Percentiles rank a stretch among this genome's conserved stretches.
Conservation (phyloP, 2,797 vertebrate genomes). For the Oreonectes daqikongensis region DNA sequence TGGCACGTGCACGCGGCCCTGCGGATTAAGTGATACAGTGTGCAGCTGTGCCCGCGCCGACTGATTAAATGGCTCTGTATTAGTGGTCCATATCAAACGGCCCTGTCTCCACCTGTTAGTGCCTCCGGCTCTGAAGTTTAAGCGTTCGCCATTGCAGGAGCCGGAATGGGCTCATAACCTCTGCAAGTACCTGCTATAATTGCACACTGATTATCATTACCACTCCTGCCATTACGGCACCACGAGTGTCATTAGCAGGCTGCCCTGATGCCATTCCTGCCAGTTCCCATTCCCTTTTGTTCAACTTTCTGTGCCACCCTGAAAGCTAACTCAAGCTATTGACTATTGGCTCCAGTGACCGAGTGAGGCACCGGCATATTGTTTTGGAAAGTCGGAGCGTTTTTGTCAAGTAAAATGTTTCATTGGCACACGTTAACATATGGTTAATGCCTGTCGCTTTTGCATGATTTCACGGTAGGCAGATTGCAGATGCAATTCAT, state of each 20-base stretch:
- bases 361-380: not conserved
- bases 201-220: constrained; percentile 71
- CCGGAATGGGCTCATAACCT: constrained; percentile 73
- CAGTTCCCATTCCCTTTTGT: constrained; percentile 26
- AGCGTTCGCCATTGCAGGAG: constrained; percentile 63
- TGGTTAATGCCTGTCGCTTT: constrained; percentile 16
- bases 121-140: constrained; percentile 62
- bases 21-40: constrained; percentile 37
- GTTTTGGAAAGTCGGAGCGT: not conserved
- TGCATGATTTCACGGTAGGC: constrained; percentile 8
- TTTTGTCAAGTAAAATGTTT: constrained; percentile 9
- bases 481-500: constrained; percentile 9
- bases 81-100: constrained; percentile 49
- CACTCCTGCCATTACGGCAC: constrained; percentile 66
- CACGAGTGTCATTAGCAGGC: constrained; percentile 66
- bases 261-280: constrained; percentile 40
- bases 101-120: constrained; percentile 60
- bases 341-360: constrained; percentile 5
- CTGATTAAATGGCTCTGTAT: constrained; percentile 46
- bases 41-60: constrained; percentile 48
- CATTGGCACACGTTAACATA: constrained; percentile 9
- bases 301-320: constrained; percentile 16
- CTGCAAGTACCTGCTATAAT: constrained; percentile 74
- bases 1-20: not conserved
- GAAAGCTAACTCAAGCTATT: constrained; percentile 37